Conservation (phyloP, 2,797 vertebrate species). For the Thaleichthys pacificus region DNA sequence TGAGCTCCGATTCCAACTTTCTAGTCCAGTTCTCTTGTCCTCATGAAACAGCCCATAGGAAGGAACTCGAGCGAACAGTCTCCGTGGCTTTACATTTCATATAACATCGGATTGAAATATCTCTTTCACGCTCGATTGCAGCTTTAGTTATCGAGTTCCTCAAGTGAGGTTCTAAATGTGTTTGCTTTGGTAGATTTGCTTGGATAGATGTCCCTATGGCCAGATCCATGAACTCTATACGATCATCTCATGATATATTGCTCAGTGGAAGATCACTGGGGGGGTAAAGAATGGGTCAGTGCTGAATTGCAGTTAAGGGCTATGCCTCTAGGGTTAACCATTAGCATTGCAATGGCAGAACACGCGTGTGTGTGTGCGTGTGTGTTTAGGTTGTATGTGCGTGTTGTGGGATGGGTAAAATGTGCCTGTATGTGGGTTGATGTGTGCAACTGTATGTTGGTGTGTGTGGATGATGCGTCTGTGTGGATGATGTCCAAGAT, state of each 20-base stretch:
- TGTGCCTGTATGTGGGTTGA: not conserved
- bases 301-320: constrained; percentile 28
- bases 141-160: not conserved
- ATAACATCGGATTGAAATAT: not conserved
- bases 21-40: not conserved
- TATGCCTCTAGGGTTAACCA: constrained; percentile 15
- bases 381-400: not conserved
- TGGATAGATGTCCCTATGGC: constrained; percentile 16
- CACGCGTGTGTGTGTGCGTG: not conserved
- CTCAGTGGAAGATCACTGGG: constrained; percentile 33
- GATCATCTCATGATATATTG: constrained; percentile 22
- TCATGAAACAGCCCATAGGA: not conserved
- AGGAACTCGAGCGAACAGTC: not conserved
- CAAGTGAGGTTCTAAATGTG: not conserved
- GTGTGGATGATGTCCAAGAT: not conserved
- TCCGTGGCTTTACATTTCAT: not conserved
- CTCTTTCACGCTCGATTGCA: not conserved
- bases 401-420: not conserved
- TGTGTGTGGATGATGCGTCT: not conserved
- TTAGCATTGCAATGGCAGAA: constrained; percentile 2
- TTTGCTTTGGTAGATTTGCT: not conserved
- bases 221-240: constrained; percentile 12
- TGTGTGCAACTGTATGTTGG: not conserved
- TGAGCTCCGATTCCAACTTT: not conserved
- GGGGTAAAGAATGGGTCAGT: constrained; percentile 8